Percentiles rank a stretch among this genome's conserved stretches.
Conservation (phyloP, 1,140 invertebrate genomes). For the Phocides pigmalion region DNA sequence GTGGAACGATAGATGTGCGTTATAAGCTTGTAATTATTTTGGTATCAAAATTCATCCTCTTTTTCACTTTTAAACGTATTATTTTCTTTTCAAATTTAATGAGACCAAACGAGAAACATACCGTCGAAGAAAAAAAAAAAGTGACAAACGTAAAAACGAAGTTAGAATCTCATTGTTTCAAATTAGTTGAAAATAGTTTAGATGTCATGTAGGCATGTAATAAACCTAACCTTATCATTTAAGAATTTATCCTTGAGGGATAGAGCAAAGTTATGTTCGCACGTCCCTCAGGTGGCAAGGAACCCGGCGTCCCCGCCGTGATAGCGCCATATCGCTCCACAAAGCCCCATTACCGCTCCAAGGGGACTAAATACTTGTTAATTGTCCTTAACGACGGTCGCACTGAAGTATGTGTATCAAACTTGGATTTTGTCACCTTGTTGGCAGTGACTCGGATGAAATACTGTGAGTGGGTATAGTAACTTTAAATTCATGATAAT, state of each 20-base stretch:
- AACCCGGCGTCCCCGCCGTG: slow-evolving; percentile 1
- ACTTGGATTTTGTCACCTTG: slow-evolving; percentile 2
- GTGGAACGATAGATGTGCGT: too few species aligned
- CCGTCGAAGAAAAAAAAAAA: too few species aligned
- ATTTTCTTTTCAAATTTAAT: too few species aligned
- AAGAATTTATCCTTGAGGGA: background rate
- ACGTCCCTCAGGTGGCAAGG: slow-evolving; percentile 16
- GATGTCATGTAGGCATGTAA: too few species aligned
- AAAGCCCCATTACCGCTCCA: slow-evolving; percentile 22
- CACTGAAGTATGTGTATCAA: background rate
- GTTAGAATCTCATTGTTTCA: too few species aligned
- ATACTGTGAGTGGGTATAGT: background rate
- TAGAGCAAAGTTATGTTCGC: background rate
- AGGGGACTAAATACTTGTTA: slow-evolving; percentile 33
- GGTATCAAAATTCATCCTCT: too few species aligned
- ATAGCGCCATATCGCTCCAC: slow-evolving; percentile 26
- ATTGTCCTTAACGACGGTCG: slow-evolving; percentile 23
- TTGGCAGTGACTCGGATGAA: background rate
- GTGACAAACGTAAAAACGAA: too few species aligned
- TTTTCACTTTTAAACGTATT: too few species aligned
- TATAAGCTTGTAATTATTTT: too few species aligned
- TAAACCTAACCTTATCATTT: background rate
- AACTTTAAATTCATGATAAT: background rate
- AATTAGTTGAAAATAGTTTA: too few species aligned
- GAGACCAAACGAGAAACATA: too few species aligned